These are phyloP conservation scores for Anoncus sp. DNA, from an alignment of 2,888 invertebrate genomes.

Conservation along the genomic window DNA sequence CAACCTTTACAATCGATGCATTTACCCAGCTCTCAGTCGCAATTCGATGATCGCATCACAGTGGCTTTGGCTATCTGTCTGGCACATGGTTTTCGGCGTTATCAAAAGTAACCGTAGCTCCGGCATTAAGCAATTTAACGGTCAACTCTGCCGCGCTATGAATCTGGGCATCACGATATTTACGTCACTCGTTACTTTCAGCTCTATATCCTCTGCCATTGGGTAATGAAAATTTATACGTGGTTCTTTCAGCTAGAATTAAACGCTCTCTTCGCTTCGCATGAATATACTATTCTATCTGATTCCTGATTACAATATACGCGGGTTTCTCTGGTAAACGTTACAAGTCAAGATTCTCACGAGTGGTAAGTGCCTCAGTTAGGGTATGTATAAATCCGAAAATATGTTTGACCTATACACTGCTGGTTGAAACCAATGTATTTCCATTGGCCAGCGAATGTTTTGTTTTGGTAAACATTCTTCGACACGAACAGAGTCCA, in stretches of 20 bases:
- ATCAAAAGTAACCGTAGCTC: conserved; percentile 74
- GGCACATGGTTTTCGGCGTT: conserved; percentile 60
- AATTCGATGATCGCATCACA: conserved; percentile 28
- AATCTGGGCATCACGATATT: conserved; percentile 17
- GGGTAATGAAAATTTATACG: conserved; percentile 11
- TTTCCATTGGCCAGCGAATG: background rate
- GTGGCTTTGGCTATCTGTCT: background rate
- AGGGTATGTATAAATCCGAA: background rate
- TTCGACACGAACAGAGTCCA: background rate
- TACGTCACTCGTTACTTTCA: conserved; percentile 24
- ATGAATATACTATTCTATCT: too few species aligned
- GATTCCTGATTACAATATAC: too few species aligned
- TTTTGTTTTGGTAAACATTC: background rate
- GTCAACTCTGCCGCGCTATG: conserved; percentile 60
- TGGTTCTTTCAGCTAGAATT: too few species aligned
- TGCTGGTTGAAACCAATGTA: background rate
- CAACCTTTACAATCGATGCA: conserved; percentile 81
- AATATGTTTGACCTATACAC: too few species aligned
- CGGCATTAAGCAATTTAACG: conserved; percentile 70
- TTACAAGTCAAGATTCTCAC: too few species aligned
- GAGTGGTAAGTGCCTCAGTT: background rate
- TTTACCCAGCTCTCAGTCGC: conserved; percentile 71
- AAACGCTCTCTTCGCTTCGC: too few species aligned
- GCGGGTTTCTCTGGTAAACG: too few species aligned
- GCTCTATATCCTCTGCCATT: conserved; percentile 22